These are phyloP conservation scores for Marisa cornuarietis DNA, from an alignment of 1,140 invertebrate species.

Conservation along the genomic window DNA sequence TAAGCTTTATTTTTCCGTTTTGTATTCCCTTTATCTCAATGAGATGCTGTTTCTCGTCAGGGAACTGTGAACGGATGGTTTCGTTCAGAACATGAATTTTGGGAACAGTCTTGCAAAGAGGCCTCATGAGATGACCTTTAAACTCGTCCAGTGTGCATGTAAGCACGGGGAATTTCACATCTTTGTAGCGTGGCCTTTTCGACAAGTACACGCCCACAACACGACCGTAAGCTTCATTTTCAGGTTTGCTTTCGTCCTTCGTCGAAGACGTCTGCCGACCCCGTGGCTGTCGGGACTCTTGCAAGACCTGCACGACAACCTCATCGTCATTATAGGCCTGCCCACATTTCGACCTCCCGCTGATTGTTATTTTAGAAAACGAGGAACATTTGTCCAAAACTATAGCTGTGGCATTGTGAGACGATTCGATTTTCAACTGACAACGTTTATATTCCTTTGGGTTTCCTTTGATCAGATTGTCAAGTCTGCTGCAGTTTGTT, in stretches of 20 bases:
- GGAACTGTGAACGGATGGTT: slow-evolving; percentile 15
- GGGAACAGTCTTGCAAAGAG: slow-evolving; percentile 53
- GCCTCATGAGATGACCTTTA: slow-evolving; percentile 47
- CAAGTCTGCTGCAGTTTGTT: background rate
- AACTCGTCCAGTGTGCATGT: slow-evolving; percentile 47
- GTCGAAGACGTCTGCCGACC: background rate
- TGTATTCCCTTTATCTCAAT: slow-evolving; percentile 30
- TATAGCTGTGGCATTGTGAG: slow-evolving; percentile 35
- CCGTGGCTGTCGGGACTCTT: background rate
- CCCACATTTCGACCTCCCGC: slow-evolving; percentile 51
- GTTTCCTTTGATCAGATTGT: slow-evolving; percentile 7
- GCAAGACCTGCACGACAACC: slow-evolving; percentile 52
- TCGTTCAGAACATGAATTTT: slow-evolving; percentile 50
- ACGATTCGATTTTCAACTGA: slow-evolving; percentile 37
- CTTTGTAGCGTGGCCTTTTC: slow-evolving; percentile 30
- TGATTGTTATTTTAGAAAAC: slow-evolving; percentile 44
- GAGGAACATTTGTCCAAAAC: slow-evolving; percentile 19
- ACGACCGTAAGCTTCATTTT: slow-evolving; percentile 33
- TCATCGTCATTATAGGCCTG: slow-evolving; percentile 51
- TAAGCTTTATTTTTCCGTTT: slow-evolving; percentile 23
- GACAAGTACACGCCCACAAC: slow-evolving; percentile 49
- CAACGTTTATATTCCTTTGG: slow-evolving; percentile 41
- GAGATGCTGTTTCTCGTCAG: slow-evolving; percentile 7
- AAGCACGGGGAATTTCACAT: slow-evolving; percentile 42
- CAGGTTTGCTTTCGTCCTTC: background rate